Conservation (phyloP, 37 sponge, comb jelly and placozoan species). For the Hexactinellida sp. region DNA sequence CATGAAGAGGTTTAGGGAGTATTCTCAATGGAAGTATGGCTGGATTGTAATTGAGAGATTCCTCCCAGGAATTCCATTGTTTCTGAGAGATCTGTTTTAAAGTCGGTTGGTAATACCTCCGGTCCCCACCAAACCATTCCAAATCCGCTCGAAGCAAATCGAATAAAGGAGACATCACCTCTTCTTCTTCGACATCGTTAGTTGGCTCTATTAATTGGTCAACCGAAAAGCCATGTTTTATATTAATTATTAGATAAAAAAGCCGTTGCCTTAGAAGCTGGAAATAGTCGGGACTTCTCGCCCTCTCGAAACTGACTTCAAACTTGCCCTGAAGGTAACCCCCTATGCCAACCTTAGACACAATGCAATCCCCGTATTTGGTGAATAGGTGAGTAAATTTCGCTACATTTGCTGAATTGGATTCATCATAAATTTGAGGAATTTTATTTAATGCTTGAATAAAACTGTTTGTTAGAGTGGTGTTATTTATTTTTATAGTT, state of each 20-base stretch:
- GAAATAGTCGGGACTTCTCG: neutral
- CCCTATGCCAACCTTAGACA: neutral
- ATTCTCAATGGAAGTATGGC: neutral
- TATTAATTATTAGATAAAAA: neutral
- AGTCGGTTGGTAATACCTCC: neutral
- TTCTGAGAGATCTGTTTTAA: neutral
- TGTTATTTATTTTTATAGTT: neutral
- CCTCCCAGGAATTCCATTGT: neutral
- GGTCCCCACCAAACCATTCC: conserved; percentile 1
- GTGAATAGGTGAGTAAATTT: neutral
- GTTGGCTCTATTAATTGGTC: neutral
- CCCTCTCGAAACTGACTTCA: neutral
- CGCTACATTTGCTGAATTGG: neutral
- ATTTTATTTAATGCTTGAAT: neutral
- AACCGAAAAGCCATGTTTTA: neutral
- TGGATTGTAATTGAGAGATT: neutral
- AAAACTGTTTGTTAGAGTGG: neutral
- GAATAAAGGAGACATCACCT: neutral
- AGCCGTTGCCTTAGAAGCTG: neutral
- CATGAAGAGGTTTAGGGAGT: neutral
- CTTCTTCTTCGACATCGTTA: neutral
- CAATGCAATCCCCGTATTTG: neutral
- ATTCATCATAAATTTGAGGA: neutral
- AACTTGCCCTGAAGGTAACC: neutral
- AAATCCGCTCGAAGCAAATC: neutral